Evolutionary conservation across 2,113 vertebrate species (phyloP).

Genomic region (Xenus cinereus): DNA sequence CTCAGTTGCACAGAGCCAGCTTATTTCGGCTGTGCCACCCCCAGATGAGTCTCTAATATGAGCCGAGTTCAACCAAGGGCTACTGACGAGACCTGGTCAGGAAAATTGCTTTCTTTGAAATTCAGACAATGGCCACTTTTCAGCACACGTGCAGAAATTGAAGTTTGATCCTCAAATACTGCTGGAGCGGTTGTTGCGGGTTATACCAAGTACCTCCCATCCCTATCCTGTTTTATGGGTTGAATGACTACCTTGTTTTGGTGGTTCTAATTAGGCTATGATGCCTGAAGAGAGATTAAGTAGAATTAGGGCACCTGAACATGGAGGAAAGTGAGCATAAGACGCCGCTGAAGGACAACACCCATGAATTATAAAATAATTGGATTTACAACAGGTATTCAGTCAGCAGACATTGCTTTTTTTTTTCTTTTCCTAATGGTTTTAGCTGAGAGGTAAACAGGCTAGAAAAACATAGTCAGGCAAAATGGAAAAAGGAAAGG

Average conservation of each 20-base stretch:
- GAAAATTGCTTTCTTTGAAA: constrained; percentile 2
- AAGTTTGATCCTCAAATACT: background rate
- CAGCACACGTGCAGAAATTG: background rate
- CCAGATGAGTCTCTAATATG: background rate
- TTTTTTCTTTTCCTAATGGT: background rate
- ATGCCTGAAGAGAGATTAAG: constrained; percentile 43
- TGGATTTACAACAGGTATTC: background rate
- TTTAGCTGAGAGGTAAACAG: background rate
- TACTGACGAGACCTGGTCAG: background rate
- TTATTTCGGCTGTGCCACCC: background rate
- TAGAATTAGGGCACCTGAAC: background rate
- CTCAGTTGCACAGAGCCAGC: background rate
- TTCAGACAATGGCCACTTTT: background rate
- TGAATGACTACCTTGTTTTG: constrained; percentile 47
- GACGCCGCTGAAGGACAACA: constrained; percentile 30
- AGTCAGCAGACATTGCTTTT: background rate
- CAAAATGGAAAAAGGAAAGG: background rate
- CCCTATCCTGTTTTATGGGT: constrained; percentile 5
- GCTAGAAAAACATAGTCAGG: background rate
- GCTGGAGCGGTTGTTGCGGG: background rate
- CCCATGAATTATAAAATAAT: constrained; percentile 27
- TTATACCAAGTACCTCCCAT: background rate
- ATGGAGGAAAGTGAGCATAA: constrained; percentile 31
- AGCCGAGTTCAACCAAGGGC: background rate
- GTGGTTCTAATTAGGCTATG: constrained; percentile 5